Evolutionary conservation across 2,113 vertebrate species (phyloP).

Genomic region (Syngnathus typhle): DNA sequence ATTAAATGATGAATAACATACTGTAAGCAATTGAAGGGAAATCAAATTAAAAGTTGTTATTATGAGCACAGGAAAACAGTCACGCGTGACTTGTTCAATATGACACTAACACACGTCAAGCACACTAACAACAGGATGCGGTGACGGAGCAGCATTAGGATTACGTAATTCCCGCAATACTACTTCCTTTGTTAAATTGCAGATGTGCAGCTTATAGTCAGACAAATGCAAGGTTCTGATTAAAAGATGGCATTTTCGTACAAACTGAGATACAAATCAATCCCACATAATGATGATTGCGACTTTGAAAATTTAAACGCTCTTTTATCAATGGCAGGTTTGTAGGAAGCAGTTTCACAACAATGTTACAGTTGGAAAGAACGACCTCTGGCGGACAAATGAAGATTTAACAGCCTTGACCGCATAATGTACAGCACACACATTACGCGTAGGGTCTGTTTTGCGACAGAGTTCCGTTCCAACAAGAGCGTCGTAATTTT

Average conservation of each 20-base stretch:
- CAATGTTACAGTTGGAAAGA: slow-evolving; percentile 44
- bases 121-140: not conserved
- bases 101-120: not conserved
- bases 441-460: no score
- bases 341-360: slow-evolving; percentile 57
- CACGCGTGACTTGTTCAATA: not conserved
- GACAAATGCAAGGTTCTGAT: not conserved
- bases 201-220: not conserved
- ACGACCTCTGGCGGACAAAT: slow-evolving; percentile 59
- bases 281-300: not conserved
- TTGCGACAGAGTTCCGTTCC: no score
- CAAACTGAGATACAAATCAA: slow-evolving; percentile 13
- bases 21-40: not conserved
- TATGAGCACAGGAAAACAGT: not conserved
- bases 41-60: not conserved
- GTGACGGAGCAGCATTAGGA: not conserved
- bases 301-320: slow-evolving; percentile 32
- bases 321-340: slow-evolving; percentile 63
- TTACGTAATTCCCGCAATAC: slow-evolving; percentile 1
- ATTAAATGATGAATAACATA: not conserved
- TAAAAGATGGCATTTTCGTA: not conserved
- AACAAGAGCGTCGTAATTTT: no score
- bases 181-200: not conserved
- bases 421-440: no score
- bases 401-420: not conserved